phyloP scores from a whole-genome alignment of 2,113 vertebrate genomes.

The Amblyornis subalaris region DNA sequence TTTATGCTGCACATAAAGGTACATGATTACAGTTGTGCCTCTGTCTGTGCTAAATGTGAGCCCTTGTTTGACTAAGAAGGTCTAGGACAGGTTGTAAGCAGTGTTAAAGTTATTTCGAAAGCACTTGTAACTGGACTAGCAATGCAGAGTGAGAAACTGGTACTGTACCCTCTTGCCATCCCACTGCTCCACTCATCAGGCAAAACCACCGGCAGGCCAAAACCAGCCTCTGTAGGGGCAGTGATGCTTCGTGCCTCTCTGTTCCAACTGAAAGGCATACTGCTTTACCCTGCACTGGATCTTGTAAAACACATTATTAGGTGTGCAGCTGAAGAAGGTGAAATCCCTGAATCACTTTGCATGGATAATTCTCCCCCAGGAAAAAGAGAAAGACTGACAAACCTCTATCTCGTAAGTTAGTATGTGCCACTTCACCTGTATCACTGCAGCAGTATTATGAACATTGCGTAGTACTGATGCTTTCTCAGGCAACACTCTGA shows the following conservation, averaged over 20 bases:
- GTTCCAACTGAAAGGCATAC: background rate
- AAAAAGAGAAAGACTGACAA: background rate
- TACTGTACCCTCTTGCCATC: background rate
- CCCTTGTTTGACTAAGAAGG: background rate
- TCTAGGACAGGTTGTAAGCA: background rate
- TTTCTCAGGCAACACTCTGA: background rate
- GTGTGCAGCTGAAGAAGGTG: background rate
- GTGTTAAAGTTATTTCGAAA: background rate
- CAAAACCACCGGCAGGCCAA: background rate
- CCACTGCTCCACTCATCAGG: background rate
- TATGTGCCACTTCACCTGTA: rapidly evolving
- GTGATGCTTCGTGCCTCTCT: rapidly evolving
- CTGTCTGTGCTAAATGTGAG: background rate
- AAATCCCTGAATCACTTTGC: background rate
- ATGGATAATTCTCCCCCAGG: background rate
- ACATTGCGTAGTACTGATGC: background rate
- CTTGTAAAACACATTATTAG: background rate
- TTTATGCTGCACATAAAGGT: background rate
- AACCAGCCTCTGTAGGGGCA: background rate
- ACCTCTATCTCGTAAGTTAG: rapidly evolving
- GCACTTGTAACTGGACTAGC: background rate
- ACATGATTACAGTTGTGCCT: too few relatives aligned
- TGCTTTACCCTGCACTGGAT: background rate
- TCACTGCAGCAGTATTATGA: background rate
- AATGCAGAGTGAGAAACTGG: background rate